Percentiles rank a stretch among this genome's conserved stretches.
phyloP scores from a whole-genome alignment of 2,797 vertebrate genomes.

The Notoglanidium macrostoma region DNA sequence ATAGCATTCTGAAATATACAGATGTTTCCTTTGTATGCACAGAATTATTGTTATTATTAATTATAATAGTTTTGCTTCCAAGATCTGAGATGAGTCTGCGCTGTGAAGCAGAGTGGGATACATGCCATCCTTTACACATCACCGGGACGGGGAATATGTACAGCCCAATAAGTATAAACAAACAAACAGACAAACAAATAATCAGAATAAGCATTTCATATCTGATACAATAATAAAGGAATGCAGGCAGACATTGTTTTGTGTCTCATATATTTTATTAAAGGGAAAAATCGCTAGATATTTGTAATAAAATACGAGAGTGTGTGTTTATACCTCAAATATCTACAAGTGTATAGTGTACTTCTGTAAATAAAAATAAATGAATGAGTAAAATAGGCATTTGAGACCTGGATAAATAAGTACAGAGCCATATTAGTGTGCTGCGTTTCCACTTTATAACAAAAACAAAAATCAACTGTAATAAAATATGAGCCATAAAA shows the following conservation, averaged over 20 bases:
- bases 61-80: too few species aligned
- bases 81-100: not conserved
- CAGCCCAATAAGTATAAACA: not conserved
- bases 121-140: not conserved
- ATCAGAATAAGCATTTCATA: not conserved
- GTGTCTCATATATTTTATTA: not conserved
- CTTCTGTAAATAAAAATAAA: not conserved
- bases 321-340: not conserved
- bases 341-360: not conserved
- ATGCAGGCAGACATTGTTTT: not conserved
- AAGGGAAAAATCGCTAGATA: not conserved
- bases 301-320: not conserved
- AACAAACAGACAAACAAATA: not conserved
- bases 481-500: not conserved
- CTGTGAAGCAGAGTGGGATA: not conserved
- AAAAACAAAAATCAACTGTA: not conserved
- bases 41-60: not conserved
- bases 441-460: not conserved
- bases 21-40: not conserved
- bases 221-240: not conserved
- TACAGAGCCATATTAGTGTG: not conserved
- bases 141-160: too few species aligned
- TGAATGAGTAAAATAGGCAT: not conserved
- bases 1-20: not conserved
- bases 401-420: not conserved